Evolutionary conservation across 1,140 invertebrate species (phyloP).

Genomic region (Drosophila neocordata): DNA sequence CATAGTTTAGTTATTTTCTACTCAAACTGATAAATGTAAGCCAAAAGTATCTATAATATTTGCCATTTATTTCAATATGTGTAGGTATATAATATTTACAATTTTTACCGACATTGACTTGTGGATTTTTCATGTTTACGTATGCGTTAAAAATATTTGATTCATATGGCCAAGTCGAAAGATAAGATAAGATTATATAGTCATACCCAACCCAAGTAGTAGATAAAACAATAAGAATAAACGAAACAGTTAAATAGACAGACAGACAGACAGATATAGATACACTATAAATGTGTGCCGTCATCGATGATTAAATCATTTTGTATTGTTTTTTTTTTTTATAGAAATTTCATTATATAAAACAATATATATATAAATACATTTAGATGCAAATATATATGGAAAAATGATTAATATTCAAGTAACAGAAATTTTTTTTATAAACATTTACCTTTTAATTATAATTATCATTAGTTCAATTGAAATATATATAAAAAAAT

Average conservation of each 20-base stretch:
- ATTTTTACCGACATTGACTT: constrained; percentile 1
- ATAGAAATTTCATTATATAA: background rate
- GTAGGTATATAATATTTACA: constrained; percentile 7
- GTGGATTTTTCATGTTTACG: constrained; percentile 27
- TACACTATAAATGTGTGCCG: constrained; percentile 52
- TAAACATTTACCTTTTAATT: constrained; percentile 33
- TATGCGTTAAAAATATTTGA: constrained; percentile 44
- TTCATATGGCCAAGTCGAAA: constrained; percentile 35
- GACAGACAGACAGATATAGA: constrained; percentile 31
- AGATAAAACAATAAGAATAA: constrained; percentile 40
- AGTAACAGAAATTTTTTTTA: background rate
- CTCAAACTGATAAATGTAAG: too few relatives aligned
- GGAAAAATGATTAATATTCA: background rate
- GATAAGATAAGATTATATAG: constrained; percentile 68
- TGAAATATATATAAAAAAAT: too few relatives aligned
- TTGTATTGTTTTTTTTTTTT: constrained; percentile 28
- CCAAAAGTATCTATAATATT: too few relatives aligned
- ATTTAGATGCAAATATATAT: background rate
- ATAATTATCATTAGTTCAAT: constrained; percentile 52
- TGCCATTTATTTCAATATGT: too few relatives aligned
- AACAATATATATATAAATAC: background rate
- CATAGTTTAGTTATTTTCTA: too few relatives aligned
- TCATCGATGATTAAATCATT: constrained; percentile 71
- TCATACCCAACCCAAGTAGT: too few relatives aligned
- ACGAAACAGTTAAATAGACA: constrained; percentile 46